A percentile compares a stretch with the other conserved stretches of the same genome.
Evolutionary conservation across 1,140 invertebrate genomes (phyloP).

Genomic region (Dinoponera quadriceps): DNA sequence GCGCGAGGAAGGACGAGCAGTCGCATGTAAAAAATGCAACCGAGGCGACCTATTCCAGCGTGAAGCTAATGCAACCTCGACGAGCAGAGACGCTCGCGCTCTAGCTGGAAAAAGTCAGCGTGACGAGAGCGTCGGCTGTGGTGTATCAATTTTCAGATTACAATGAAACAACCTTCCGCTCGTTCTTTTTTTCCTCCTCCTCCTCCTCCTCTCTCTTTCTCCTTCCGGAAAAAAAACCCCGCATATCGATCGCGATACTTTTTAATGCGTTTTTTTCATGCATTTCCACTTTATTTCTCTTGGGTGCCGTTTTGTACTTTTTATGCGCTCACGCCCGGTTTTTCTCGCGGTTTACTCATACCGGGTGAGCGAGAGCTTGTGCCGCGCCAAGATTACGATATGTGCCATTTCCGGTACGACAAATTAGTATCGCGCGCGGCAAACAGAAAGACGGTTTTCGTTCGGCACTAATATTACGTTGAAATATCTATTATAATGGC

Average conservation of each 20-base stretch:
- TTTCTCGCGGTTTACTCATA: constrained; percentile 14
- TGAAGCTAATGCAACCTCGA: constrained; percentile 60
- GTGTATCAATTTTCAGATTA: constrained; percentile 62
- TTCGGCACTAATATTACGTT: not conserved
- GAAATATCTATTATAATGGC: too few species aligned
- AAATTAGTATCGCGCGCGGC: not conserved
- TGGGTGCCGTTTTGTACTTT: constrained; percentile 36
- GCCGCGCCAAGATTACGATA: constrained; percentile 1
- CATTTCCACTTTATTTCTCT: constrained; percentile 50
- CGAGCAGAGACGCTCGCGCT: constrained; percentile 55
- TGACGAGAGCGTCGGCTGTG: constrained; percentile 33
- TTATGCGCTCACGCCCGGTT: constrained; percentile 32
- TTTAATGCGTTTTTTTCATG: constrained; percentile 53
- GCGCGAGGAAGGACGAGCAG: constrained; percentile 60
- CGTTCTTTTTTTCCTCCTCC: constrained; percentile 14
- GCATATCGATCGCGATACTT: constrained; percentile 50
- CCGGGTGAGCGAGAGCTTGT: constrained; percentile 14
- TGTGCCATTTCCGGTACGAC: not conserved
- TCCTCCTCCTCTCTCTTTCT: not conserved
- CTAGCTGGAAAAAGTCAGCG: constrained; percentile 59
- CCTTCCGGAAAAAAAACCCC: constrained; percentile 41
- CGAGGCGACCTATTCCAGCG: constrained; percentile 58
- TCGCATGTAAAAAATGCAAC: constrained; percentile 61
- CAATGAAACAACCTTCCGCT: constrained; percentile 56
- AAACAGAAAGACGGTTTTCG: not conserved